Evolutionary conservation across 2,888 invertebrate genomes (phyloP).

Genomic region (Ornithoptera priamus): DNA sequence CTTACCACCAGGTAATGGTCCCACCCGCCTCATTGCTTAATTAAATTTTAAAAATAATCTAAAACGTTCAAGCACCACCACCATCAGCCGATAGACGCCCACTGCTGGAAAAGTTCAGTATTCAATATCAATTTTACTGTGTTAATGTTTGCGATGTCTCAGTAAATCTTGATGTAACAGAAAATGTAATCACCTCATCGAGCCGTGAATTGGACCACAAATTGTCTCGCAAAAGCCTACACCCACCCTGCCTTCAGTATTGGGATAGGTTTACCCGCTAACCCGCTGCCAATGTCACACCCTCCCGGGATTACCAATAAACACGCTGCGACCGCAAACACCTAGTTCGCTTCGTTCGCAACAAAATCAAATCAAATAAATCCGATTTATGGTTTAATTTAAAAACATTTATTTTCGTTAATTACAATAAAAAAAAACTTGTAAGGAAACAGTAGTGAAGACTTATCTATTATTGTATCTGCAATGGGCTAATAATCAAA

Average conservation of each 20-base stretch:
- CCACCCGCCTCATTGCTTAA: too few species aligned
- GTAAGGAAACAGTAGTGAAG: too few species aligned
- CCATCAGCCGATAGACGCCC: neutral
- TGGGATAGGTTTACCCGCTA: conserved; percentile 21
- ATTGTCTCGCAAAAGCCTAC: conserved; percentile 12
- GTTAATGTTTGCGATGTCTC: neutral
- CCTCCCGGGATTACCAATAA: conserved; percentile 25
- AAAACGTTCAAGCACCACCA: neutral
- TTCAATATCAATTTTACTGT: too few species aligned
- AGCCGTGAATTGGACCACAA: conserved; percentile 12
- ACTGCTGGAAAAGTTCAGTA: neutral
- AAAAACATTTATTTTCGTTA: neutral
- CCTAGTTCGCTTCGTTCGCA: conserved; percentile 14
- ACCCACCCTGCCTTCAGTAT: conserved; percentile 15
- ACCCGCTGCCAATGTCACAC: conserved; percentile 26
- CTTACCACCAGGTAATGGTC: too few species aligned
- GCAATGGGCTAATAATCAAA: too few species aligned
- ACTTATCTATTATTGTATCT: too few species aligned
- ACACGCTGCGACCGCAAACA: conserved; percentile 25
- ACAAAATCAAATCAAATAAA: conserved; percentile 7
- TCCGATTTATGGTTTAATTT: neutral
- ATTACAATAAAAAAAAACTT: too few species aligned
- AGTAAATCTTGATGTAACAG: conserved; percentile 5
- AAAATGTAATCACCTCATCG: conserved; percentile 10
- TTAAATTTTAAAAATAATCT: too few species aligned